Evolutionary conservation across 2,113 vertebrate genomes (phyloP).

Genomic region (Marcusenius ussheri): DNA sequence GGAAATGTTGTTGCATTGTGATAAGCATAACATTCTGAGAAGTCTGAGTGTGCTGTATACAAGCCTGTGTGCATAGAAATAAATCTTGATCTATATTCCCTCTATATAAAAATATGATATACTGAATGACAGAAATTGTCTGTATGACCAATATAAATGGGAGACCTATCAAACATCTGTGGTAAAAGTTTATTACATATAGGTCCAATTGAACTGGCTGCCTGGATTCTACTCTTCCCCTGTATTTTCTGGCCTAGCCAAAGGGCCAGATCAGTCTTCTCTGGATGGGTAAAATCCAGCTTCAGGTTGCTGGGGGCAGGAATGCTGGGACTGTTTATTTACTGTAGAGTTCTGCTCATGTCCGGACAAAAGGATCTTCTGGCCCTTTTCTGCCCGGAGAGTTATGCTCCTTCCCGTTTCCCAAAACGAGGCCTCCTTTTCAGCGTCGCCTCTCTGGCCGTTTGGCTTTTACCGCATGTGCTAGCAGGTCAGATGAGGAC

Average conservation of each 20-base stretch:
- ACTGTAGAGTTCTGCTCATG: conserved; percentile 13
- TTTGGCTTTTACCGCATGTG: conserved; percentile 25
- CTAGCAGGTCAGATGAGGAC: conserved; percentile 22
- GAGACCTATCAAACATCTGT: not conserved
- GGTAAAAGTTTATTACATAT: not conserved
- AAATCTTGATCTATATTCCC: not conserved
- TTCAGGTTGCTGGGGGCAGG: conserved; percentile 12
- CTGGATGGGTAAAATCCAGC: not conserved
- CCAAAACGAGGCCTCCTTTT: not conserved
- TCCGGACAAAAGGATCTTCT: conserved; percentile 12
- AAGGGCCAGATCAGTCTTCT: not conserved
- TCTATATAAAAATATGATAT: not conserved
- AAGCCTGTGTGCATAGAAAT: not conserved
- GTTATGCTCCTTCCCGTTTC: conserved; percentile 3
- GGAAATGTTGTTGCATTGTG: not conserved
- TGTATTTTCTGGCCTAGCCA: not conserved
- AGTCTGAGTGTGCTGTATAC: not conserved
- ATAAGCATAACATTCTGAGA: not conserved
- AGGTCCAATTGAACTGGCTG: not conserved
- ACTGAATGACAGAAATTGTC: not conserved
- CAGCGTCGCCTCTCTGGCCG: not conserved
- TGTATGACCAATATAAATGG: not conserved
- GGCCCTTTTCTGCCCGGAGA: not conserved
- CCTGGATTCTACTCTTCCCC: not conserved
- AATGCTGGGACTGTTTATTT: conserved; percentile 24